Percentiles rank a stretch among this genome's conserved stretches.
These are phyloP conservation scores for Tipula confusa DNA, from an alignment of 2,888 invertebrate genomes.

Conservation along the genomic window DNA sequence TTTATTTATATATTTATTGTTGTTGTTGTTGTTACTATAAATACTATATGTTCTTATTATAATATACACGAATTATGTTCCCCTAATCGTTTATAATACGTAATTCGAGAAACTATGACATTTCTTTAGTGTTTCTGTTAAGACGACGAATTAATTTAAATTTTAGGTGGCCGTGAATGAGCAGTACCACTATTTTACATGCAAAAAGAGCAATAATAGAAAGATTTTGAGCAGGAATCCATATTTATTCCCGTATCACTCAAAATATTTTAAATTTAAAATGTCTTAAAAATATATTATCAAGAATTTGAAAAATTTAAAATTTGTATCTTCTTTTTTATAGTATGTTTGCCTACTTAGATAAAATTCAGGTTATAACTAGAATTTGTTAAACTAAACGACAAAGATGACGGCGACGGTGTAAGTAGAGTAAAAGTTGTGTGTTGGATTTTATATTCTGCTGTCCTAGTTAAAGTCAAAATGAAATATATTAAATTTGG, in stretches of 20 bases:
- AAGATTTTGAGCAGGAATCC: not conserved
- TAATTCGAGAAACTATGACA: not conserved
- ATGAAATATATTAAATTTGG: not conserved
- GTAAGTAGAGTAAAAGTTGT: not conserved
- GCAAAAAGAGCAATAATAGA: constrained; percentile 16
- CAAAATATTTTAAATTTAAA: too few relatives aligned
- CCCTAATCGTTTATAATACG: not conserved
- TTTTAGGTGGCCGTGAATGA: not conserved
- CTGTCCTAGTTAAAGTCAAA: not conserved
- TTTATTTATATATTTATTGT: not conserved
- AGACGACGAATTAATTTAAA: not conserved
- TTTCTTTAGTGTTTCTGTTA: not conserved
- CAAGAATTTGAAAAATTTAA: too few relatives aligned
- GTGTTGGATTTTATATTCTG: not conserved
- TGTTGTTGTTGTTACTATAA: not conserved
- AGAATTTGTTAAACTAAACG: not conserved
- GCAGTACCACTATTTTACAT: not conserved
- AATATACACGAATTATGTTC: not conserved
- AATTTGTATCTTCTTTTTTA: not conserved
- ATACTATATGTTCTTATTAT: not conserved
- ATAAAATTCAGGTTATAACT: not conserved
- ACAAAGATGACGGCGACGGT: not conserved
- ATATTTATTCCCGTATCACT: not conserved
- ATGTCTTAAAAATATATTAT: too few relatives aligned
- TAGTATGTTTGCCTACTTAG: not conserved